Base-by-base conservation (phyloP, 2,113 vertebrate species). In the Scophthalmus maximus region DNA sequence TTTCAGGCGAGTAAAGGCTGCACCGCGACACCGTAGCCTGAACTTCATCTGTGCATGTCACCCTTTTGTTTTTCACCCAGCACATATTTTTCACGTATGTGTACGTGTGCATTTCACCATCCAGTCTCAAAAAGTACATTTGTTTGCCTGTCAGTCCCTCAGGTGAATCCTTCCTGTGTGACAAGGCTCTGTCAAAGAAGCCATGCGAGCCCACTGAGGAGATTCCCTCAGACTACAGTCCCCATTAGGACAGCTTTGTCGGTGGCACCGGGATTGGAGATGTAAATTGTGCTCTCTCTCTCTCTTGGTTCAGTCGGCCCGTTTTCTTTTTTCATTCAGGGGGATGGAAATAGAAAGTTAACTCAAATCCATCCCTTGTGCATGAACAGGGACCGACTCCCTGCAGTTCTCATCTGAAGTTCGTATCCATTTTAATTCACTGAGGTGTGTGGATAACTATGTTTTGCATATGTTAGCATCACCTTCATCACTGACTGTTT, bases 391-490 rank as follows among this genome's bases (percentile, higher is more conserved):
- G 30, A 8, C 30, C 30, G 4, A 32, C 30, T 32, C 30, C 30
- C n/a, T n/a, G n/a, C n/a, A n/a, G n/a, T n/a, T n/a, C n/a, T n/a
- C n/a, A n/a, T n/a, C n/a, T n/a, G n/a, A n/a, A n/a, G n/a, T n/a
- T n/a, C n/a, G n/a, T n/a, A n/a, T n/a, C n/a, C n/a, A n/a, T n/a
- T n/a, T n/a, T n/a, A n/a, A n/a, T n/a, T n/a, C n/a, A n/a, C n/a
- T n/a, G n/a, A n/a, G n/a, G n/a, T n/a, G n/a, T n/a, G n/a, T n/a
- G n/a, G n/a, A n/a, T n/a, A n/a, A n/a, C n/a, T n/a, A n/a, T n/a
- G n/a, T n/a, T n/a, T n/a, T n/a, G n/a, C n/a, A 55, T 36, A 40
- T 38, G 34, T 69, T 68, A 50, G 14, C 63, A 25, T 34, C 46
- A 63, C n/a, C 51, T 49, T 67, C 26, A 26, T 57, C 38, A 32